Evolutionary conservation across 2,888 invertebrate species (phyloP).

Genomic region (Eupeodes luniger): DNA sequence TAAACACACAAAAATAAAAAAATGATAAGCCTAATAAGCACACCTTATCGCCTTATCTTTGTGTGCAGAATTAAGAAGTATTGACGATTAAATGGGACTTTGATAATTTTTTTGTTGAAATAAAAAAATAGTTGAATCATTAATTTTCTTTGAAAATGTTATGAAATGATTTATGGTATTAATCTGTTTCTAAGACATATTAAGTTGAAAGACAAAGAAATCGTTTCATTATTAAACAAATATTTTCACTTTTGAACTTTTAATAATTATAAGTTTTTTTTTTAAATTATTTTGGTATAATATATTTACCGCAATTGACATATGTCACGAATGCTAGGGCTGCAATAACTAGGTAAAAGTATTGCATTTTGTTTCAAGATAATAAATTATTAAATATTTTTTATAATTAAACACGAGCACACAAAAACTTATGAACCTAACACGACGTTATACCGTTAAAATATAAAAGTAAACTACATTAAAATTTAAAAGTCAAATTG

Average conservation of each 20-base stretch:
- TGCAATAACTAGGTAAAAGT: conserved; percentile 59
- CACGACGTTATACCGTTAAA: conserved; percentile 28
- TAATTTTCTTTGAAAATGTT: not conserved
- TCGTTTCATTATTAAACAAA: not conserved
- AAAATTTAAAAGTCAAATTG: conserved; percentile 19
- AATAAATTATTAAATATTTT: conserved; percentile 9
- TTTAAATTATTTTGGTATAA: not conserved
- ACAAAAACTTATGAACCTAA: conserved; percentile 1
- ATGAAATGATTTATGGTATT: not conserved
- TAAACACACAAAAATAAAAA: conserved; percentile 25
- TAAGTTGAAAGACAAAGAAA: not conserved
- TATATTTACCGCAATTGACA: conserved; percentile 80
- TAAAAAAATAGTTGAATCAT: conserved; percentile 22
- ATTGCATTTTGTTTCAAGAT: conserved; percentile 79
- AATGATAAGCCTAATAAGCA: conserved; percentile 27
- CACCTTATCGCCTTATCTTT: conserved; percentile 50
- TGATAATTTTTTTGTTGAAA: conserved; percentile 19
- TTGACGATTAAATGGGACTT: conserved; percentile 56
- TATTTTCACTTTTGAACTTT: not conserved
- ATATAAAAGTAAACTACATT: conserved; percentile 16
- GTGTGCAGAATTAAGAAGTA: not conserved
- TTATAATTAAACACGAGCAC: not conserved
- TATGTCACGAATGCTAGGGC: conserved; percentile 80
- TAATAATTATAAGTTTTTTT: not conserved
- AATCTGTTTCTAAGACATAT: not conserved